Conservation (phyloP, 2,888 invertebrate species). For the Amphipyra berbera region DNA sequence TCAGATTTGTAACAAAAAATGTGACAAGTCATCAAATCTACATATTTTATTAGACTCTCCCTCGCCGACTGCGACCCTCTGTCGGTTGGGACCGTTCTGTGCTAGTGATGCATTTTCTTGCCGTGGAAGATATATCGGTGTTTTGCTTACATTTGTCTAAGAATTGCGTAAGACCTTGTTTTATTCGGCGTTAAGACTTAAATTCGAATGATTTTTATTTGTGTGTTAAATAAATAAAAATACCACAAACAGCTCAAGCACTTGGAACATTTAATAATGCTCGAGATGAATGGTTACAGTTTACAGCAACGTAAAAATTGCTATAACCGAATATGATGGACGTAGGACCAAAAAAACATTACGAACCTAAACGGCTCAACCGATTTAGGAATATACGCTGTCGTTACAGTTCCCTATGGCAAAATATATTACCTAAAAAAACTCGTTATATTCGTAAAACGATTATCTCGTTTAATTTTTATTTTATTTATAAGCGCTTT, state of each 20-base stretch:
- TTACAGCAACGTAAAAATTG: slow-evolving; percentile 4
- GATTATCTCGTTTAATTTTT: background rate
- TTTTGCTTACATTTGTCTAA: slow-evolving; percentile 4
- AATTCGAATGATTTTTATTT: background rate
- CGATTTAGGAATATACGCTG: slow-evolving; percentile 31
- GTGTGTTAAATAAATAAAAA: too few relatives aligned
- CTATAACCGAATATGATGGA: slow-evolving; percentile 17
- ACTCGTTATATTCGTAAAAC: background rate
- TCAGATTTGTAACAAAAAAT: slow-evolving; percentile 89
- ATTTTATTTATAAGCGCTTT: too few relatives aligned
- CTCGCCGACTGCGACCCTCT: slow-evolving; percentile 85
- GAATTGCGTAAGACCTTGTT: slow-evolving; percentile 1
- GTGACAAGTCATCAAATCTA: slow-evolving; percentile 90
- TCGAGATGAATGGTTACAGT: background rate
- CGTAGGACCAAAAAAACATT: slow-evolving; percentile 19
- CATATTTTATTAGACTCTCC: slow-evolving; percentile 89
- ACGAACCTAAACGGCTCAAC: slow-evolving; percentile 28
- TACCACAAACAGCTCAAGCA: background rate
- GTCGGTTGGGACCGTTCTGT: slow-evolving; percentile 75
- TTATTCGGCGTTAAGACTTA: background rate
- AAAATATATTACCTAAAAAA: slow-evolving; percentile 28
- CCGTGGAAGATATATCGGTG: slow-evolving; percentile 69
- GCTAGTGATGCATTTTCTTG: slow-evolving; percentile 70
- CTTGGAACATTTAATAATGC: background rate
- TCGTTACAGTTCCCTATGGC: slow-evolving; percentile 21